These are phyloP conservation scores for Chironomus riparius DNA, from an alignment of 2,888 invertebrate species.

Conservation along the genomic window DNA sequence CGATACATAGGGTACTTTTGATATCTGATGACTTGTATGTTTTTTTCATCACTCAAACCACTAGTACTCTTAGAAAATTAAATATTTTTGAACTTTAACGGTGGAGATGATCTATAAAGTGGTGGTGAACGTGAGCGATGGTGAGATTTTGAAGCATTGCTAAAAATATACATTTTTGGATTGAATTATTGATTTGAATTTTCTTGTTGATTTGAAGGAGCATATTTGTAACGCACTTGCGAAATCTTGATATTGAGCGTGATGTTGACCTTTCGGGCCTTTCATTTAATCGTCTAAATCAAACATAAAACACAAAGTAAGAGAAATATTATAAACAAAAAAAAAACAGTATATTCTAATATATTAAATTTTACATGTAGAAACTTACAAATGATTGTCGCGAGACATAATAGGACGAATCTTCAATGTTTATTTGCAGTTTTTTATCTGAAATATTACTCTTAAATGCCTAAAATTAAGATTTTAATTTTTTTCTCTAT, in stretches of 20 bases:
- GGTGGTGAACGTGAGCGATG: not conserved
- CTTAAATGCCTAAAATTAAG: too few species aligned
- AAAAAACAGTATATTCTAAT: not conserved
- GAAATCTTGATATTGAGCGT: constrained; percentile 13
- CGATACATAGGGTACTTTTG: too few species aligned
- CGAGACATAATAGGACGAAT: not conserved
- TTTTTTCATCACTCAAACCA: too few species aligned
- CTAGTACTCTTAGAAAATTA: too few species aligned
- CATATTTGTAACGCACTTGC: constrained; percentile 20
- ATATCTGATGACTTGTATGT: too few species aligned
- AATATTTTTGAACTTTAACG: too few species aligned
- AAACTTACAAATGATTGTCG: constrained; percentile 14
- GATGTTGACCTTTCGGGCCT: not conserved
- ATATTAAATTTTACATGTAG: not conserved
- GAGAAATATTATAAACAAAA: not conserved
- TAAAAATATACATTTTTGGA: not conserved
- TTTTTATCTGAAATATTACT: too few species aligned
- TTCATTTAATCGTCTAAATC: not conserved
- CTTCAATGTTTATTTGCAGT: too few species aligned
- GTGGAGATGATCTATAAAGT: not conserved
- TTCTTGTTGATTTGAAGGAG: not conserved
- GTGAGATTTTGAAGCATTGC: constrained; percentile 1
- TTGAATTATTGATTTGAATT: not conserved
- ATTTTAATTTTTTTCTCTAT: too few species aligned
- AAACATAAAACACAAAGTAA: too few species aligned